Percentiles rank a stretch among this genome's conserved stretches.
Conservation (phyloP, 2,113 vertebrate genomes). For the Tricholaema leucomelas region DNA sequence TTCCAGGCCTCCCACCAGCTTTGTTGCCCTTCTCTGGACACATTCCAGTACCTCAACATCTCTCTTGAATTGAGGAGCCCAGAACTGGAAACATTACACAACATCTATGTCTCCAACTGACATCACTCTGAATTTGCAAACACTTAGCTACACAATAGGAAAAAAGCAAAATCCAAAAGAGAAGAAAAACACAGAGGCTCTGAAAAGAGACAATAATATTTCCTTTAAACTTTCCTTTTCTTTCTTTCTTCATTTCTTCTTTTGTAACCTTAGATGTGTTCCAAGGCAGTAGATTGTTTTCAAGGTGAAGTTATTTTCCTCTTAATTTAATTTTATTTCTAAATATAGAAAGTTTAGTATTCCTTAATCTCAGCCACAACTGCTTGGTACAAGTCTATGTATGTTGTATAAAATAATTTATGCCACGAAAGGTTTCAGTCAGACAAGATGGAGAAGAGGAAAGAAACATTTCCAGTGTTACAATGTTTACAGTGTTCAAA, state of each 20-base stretch:
- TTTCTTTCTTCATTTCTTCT: too few species aligned
- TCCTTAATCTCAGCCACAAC: background rate
- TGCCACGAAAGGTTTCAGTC: background rate
- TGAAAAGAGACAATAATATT: background rate
- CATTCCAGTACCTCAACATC: too few species aligned
- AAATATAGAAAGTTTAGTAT: background rate
- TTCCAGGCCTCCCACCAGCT: too few species aligned
- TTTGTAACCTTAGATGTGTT: background rate
- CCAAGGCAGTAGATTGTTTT: background rate
- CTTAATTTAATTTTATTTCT: background rate
- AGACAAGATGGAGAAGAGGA: background rate
- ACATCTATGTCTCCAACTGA: background rate
- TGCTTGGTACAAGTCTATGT: background rate
- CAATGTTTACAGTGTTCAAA: background rate
- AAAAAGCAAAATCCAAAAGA: background rate
- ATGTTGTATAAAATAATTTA: background rate
- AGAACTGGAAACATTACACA: too few species aligned
- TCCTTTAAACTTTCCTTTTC: background rate
- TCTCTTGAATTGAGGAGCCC: too few species aligned
- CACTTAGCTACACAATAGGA: background rate
- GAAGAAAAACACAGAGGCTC: background rate
- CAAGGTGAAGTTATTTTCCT: background rate
- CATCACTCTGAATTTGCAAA: background rate
- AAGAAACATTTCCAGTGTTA: background rate
- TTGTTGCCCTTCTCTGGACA: too few species aligned